Evolutionary conservation across 2,797 vertebrate genomes (phyloP), one percentile per base, ranked within the genome.

Genomic region (Morelia viridis): DNA sequence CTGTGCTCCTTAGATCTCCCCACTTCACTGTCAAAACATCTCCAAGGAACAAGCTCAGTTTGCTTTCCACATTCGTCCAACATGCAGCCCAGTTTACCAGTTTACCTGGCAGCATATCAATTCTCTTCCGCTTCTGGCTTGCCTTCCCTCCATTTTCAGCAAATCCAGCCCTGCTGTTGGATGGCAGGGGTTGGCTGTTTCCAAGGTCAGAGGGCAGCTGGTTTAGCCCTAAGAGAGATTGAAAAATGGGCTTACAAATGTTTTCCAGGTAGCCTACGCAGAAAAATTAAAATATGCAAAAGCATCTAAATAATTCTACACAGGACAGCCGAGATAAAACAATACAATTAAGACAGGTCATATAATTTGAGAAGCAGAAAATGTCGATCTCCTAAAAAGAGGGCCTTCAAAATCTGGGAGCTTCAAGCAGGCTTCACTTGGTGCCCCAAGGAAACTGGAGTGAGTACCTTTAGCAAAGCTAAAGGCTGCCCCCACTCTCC

Each of bases 101-200:
- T 91, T 96, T 95, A 99, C 99, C 99, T 97, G 98, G 94, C 96
- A 98, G 97, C 94, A 98, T 84, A 89, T 94, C 97, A 96, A 98
- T 94, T 96, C 98, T 97, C 96, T 98, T 98, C 96, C 98, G 98
- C 97, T 98, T 99, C 97, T 98, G 98, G 97, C 96, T 97, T 31
- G 96, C 97, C 65, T 99, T 98, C 0, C 97, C 96, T 71, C 98
- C 97, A 98, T 98, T 98, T 96, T 99, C 98, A 56, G 98, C 95
- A 2, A 98, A 97, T 76, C 96, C 98, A 71, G 96, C 96, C 83
- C 98, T 92, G n/a, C 96, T 95, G 97, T 90, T 97, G 93, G 99
- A 98, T 92, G 98, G 98, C 94, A 99, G 97, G 58, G 98, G 97
- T 93, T 98, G 97, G 94, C 97, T 98, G 97, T 97, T 94, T 88